phyloP scores from a whole-genome alignment of 1,140 invertebrate species.

The Ceratoteleas bidentatus region DNA sequence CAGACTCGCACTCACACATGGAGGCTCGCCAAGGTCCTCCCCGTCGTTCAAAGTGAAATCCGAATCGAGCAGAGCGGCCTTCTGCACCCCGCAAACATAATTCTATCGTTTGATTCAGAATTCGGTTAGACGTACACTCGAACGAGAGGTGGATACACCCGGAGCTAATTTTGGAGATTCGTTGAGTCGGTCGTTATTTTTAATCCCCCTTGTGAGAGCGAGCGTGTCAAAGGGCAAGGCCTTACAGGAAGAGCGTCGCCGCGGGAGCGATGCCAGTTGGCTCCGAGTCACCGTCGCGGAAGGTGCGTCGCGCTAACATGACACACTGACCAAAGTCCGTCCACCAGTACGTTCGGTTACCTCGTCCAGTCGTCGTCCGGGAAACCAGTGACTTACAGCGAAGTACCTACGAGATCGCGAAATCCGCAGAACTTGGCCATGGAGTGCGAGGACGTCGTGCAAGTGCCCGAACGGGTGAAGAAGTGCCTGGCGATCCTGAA shows the following conservation, averaged over 20 bases:
- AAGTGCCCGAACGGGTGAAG: conserved; percentile 88
- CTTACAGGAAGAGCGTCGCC: conserved; percentile 67
- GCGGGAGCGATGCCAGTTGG: conserved; percentile 77
- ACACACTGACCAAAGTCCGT: conserved; percentile 9
- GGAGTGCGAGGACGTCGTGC: conserved; percentile 55
- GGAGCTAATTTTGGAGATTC: conserved; percentile 61
- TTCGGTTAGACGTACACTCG: conserved; percentile 13
- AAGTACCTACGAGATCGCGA: neutral
- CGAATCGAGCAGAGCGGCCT: conserved; percentile 2
- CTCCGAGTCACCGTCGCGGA: conserved; percentile 64
- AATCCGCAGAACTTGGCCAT: conserved; percentile 37
- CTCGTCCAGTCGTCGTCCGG: too few species aligned
- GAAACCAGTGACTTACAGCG: neutral
- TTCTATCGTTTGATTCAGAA: conserved; percentile 40
- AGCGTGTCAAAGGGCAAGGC: conserved; percentile 81
- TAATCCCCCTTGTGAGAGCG: conserved; percentile 61
- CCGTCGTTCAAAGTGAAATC: conserved; percentile 39
- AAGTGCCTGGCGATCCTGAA: conserved; percentile 91
- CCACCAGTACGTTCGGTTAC: too few species aligned
- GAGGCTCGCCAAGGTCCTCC: neutral
- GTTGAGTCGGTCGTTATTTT: conserved; percentile 70
- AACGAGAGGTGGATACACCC: conserved; percentile 59
- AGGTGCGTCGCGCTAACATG: conserved; percentile 51
- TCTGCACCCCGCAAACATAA: neutral
- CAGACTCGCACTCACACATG: too few species aligned